Evolutionary conservation across 2,797 vertebrate species (phyloP), one percentile per base, ranked within the genome.

Genomic region (Malurus splendens): DNA sequence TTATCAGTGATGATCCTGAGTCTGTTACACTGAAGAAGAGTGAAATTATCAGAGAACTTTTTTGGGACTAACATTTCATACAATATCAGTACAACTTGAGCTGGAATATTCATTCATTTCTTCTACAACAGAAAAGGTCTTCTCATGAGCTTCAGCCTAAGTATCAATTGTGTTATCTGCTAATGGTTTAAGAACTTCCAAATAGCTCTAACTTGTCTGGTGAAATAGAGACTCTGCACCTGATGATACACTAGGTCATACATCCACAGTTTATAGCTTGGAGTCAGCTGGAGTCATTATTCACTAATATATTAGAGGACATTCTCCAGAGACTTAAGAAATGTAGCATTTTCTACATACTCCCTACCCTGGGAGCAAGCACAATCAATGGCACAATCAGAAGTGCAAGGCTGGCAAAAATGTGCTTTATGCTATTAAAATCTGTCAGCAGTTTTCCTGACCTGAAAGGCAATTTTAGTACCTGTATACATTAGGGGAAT

Each of bases 301-400:
- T 74, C 27, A 56, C 19, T 61, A 36, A 7, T 48, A 10, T 62
- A 18, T 45, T 42, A 13, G 4, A 71, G 25, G 28, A 52, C 7
- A 27, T 76, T 83, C 38, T 74, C 27, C 36, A 61, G 54, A 80
- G 36, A 67, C 13, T 44, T 77, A 0, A 7, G 42, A 83, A 92
- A 67, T 30, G 12, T 59, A 57, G 12, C 36, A 4, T 61, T 67
- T 89, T 74, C 14, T 45, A 27, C 2, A 2, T 76, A 30, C 13
- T 10, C 0, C 74, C n/a, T 32, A 20, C 14, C 14, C 14, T 39
- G 32, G 10, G 52, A 72, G 25, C 0, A 0, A 76, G 45, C 36
- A 55, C 18, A 70, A 38, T 54, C 32, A 55, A 18, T 41, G 12
- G 18, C 25, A 66, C 12, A 64, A 60, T n/a, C 36, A 65, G 11